Evolutionary conservation across 2,797 vertebrate genomes (phyloP).

Genomic region (Rhinella marina): DNA sequence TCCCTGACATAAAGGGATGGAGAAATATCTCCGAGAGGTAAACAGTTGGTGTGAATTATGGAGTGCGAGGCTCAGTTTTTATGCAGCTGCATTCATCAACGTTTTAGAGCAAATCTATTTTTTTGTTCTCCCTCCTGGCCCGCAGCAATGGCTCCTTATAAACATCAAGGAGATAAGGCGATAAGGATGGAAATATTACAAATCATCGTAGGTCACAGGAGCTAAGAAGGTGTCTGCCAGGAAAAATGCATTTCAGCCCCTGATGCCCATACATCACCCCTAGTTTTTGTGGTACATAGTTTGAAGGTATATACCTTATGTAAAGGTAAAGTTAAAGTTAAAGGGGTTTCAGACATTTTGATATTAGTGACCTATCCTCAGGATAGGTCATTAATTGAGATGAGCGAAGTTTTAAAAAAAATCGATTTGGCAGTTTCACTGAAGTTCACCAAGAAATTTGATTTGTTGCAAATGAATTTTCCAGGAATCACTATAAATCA

Average conservation of each 20-base stretch:
- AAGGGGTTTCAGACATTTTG: no score
- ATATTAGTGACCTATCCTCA: no score
- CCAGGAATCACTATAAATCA: no score
- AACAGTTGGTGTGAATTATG: background rate
- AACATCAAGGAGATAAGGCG: conserved; percentile 23
- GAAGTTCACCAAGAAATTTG: no score
- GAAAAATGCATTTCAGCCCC: background rate
- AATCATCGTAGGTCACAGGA: background rate
- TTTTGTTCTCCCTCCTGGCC: background rate
- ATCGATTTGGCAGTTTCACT: no score
- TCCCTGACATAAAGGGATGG: background rate
- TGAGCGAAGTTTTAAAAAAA: no score
- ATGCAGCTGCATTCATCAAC: background rate
- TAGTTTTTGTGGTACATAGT: background rate
- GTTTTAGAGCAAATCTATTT: background rate
- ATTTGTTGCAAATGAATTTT: no score
- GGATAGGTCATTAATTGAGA: no score
- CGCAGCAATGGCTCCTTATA: conserved; percentile 23
- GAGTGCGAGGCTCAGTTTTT: background rate
- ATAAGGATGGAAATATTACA: conserved; percentile 40
- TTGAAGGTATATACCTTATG: background rate
- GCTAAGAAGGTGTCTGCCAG: background rate
- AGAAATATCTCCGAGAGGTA: background rate
- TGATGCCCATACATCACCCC: background rate
- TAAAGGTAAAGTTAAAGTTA: no score